A percentile compares a stretch with the other conserved stretches of the same genome.
phyloP scores from a whole-genome alignment of 2,113 vertebrate genomes.

The Xenopus borealis region DNA sequence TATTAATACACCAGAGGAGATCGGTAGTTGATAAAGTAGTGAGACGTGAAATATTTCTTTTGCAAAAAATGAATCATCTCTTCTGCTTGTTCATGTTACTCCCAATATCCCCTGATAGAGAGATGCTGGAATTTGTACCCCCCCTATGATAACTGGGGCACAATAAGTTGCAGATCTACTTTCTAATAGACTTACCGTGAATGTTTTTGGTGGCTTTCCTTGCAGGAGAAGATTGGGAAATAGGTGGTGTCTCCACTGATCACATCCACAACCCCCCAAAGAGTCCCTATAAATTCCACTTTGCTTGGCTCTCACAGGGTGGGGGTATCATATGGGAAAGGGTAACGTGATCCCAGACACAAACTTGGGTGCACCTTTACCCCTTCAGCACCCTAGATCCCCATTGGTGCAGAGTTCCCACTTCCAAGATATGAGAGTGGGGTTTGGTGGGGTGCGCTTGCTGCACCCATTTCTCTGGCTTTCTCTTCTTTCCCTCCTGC shows the following conservation, averaged over 20 bases:
- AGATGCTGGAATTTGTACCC: no score
- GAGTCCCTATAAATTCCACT: not conserved
- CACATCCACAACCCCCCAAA: not conserved
- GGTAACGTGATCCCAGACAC: not conserved
- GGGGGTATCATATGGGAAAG: not conserved
- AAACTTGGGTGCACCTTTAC: not conserved
- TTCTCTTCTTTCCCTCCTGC: slow-evolving; percentile 9
- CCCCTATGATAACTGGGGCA: no score
- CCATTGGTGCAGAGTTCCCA: slow-evolving; percentile 22
- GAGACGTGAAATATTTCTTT: no score
- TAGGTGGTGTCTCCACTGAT: not conserved
- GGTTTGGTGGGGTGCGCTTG: slow-evolving; percentile 31
- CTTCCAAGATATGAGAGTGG: slow-evolving; percentile 20
- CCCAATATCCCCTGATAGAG: no score
- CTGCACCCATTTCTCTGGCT: slow-evolving; percentile 24
- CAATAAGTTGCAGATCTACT: not conserved
- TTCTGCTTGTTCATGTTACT: no score
- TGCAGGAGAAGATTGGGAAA: not conserved
- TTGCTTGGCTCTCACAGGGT: not conserved
- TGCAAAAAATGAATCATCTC: no score
- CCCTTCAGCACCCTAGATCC: slow-evolving; percentile 27
- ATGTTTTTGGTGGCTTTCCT: not conserved
- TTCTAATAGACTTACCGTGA: not conserved
- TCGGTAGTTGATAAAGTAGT: no score
- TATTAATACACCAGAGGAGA: no score